Evolutionary conservation across 37 sponge, comb jelly and placozoan species (phyloP).

Genomic region (Crambe crambe): DNA sequence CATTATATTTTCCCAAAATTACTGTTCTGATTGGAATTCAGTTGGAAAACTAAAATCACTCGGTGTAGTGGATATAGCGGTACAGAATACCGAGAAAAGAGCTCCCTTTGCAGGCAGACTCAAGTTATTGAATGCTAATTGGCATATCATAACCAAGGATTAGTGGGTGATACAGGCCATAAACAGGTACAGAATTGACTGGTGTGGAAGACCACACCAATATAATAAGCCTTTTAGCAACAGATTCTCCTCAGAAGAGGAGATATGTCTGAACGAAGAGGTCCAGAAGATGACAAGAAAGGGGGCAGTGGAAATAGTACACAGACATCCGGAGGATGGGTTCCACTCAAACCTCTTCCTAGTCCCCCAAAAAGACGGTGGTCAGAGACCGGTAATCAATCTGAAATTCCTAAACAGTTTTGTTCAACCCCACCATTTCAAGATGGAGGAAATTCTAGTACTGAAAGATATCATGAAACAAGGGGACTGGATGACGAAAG

Average conservation of each 20-base stretch:
- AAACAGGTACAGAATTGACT: constrained; percentile 11
- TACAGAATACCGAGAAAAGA: not conserved
- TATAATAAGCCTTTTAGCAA: not conserved
- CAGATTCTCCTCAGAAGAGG: not conserved
- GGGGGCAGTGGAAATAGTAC: not conserved
- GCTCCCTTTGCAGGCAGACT: constrained; percentile 3
- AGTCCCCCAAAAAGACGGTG: constrained; percentile 12
- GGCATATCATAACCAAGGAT: constrained; percentile 17
- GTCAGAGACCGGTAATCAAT: not conserved
- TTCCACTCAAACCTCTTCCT: constrained; percentile 26
- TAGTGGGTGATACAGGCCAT: constrained; percentile 27
- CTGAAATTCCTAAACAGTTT: not conserved
- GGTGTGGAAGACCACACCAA: not conserved
- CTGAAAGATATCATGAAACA: constrained; percentile 22
- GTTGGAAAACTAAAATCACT: not conserved
- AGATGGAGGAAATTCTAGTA: constrained; percentile 28
- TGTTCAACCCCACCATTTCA: constrained; percentile 10
- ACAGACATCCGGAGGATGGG: not conserved
- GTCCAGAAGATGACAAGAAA: not conserved
- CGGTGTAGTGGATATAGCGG: no score
- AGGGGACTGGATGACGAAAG: constrained; percentile 28
- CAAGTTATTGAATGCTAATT: constrained; percentile 9
- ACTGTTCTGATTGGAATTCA: not conserved
- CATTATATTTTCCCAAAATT: not conserved
- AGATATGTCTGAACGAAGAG: not conserved